Evolutionary conservation across 1,140 invertebrate species (phyloP).

Genomic region (Anastrepha obliqua): DNA sequence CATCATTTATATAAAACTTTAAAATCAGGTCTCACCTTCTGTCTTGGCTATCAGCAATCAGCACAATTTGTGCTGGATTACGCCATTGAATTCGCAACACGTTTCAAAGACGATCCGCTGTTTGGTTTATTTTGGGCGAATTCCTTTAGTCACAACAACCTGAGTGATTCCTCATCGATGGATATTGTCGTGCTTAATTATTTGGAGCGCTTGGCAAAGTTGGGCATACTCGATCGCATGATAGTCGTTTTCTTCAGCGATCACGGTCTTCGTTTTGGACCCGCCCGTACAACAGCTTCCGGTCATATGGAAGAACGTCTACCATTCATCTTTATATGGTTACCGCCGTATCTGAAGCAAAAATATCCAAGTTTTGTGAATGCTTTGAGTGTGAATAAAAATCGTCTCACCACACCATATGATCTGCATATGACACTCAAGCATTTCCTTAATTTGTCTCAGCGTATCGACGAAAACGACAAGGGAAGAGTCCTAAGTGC

Average conservation of each 20-base stretch:
- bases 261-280: conserved; percentile 93
- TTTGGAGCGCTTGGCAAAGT: conserved; percentile 77
- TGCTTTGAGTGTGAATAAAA: conserved; percentile 83
- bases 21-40: conserved; percentile 75
- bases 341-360: conserved; percentile 84
- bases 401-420: conserved; percentile 87
- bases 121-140: conserved; percentile 89
- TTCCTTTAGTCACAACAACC: conserved; percentile 84
- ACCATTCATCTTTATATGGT: conserved; percentile 86
- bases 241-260: conserved; percentile 91
- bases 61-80: conserved; percentile 79
- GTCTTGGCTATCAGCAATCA: conserved; percentile 78
- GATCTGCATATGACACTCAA: conserved; percentile 85
- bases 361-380: conserved; percentile 79
- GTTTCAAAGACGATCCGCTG: conserved; percentile 77
- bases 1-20: conserved; percentile 74
- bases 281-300: conserved; percentile 79
- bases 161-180: conserved; percentile 83
- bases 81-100: conserved; percentile 77
- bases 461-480: conserved; percentile 73
- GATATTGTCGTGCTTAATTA: conserved; percentile 79
- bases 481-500: conserved; percentile 64
- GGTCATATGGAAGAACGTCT: conserved; percentile 93
- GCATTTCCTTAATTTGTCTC: conserved; percentile 73
- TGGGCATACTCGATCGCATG: conserved; percentile 80